A percentile compares a stretch with the other conserved stretches of the same genome.
phyloP scores from a whole-genome alignment of 2,888 invertebrate species.

The Mechanitis messenoides region DNA sequence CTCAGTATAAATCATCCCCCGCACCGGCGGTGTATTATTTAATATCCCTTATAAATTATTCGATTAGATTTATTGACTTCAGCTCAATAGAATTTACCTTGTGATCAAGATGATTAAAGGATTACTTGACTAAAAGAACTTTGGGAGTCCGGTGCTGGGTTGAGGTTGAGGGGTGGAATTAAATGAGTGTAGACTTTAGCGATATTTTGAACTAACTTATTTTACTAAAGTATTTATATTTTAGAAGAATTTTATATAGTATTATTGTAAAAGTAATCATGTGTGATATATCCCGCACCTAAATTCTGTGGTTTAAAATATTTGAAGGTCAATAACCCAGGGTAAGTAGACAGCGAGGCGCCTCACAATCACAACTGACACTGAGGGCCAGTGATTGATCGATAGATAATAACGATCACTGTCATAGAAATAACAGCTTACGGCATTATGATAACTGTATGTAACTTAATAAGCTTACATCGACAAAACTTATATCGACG shows the following conservation, averaged over 20 bases:
- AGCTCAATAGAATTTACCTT: constrained; percentile 14
- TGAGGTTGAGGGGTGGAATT: neutral
- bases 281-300: neutral
- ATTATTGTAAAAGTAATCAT: too few relatives aligned
- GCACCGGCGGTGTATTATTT: constrained; percentile 36
- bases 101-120: neutral
- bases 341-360: constrained; percentile 57
- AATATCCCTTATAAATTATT: constrained; percentile 41
- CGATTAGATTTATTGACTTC: constrained; percentile 35
- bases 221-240: too few relatives aligned
- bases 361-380: constrained; percentile 49
- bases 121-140: too few relatives aligned
- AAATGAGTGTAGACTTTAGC: too few relatives aligned
- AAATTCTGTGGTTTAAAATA: constrained; percentile 3
- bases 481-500: constrained; percentile 10
- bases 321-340: constrained; percentile 44
- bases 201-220: too few relatives aligned
- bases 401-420: constrained; percentile 43
- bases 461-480: constrained; percentile 18
- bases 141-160: too few relatives aligned
- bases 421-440: constrained; percentile 16
- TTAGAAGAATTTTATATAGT: too few relatives aligned
- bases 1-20: constrained; percentile 40
- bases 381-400: constrained; percentile 51
- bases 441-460: constrained; percentile 22